A percentile compares a stretch with the other conserved stretches of the same genome.
Evolutionary conservation across 2,888 invertebrate genomes (phyloP).

Genomic region (Sesia apiformis): DNA sequence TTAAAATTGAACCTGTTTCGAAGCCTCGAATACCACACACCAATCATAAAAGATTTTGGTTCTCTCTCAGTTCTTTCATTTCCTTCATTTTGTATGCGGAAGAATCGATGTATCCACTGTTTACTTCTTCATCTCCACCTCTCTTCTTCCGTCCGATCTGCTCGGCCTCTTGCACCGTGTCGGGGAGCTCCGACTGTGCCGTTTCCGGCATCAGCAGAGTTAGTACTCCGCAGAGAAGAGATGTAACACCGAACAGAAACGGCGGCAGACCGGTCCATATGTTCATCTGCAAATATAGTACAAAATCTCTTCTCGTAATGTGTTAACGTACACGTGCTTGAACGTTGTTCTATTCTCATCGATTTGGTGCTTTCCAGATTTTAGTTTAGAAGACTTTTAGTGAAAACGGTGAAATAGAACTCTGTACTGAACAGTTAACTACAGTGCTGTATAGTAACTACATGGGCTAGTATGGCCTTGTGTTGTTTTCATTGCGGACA

Average conservation of each 20-base stretch:
- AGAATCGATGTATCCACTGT: too few relatives aligned
- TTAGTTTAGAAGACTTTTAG: too few relatives aligned
- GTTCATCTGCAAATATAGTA: constrained; percentile 35
- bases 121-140: not conserved
- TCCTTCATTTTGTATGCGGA: not conserved
- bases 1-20: not conserved
- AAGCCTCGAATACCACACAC: too few relatives aligned
- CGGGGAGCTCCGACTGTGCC: constrained; percentile 56
- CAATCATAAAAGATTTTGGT: not conserved
- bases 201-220: constrained; percentile 70
- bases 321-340: too few relatives aligned
- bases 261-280: constrained; percentile 63
- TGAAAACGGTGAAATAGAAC: too few relatives aligned
- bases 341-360: too few relatives aligned
- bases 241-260: constrained; percentile 62
- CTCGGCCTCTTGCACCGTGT: constrained; percentile 66
- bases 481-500: too few relatives aligned
- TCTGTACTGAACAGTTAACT: too few relatives aligned
- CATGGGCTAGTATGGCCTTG: too few relatives aligned
- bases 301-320: not conserved
- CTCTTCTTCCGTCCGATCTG: constrained; percentile 29
- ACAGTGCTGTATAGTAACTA: too few relatives aligned
- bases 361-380: too few relatives aligned
- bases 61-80: not conserved
- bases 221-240: constrained; percentile 52